Evolutionary conservation across 2,888 invertebrate species (phyloP), one percentile per base, ranked within the genome.

Genomic region (Sialis lutaria): DNA sequence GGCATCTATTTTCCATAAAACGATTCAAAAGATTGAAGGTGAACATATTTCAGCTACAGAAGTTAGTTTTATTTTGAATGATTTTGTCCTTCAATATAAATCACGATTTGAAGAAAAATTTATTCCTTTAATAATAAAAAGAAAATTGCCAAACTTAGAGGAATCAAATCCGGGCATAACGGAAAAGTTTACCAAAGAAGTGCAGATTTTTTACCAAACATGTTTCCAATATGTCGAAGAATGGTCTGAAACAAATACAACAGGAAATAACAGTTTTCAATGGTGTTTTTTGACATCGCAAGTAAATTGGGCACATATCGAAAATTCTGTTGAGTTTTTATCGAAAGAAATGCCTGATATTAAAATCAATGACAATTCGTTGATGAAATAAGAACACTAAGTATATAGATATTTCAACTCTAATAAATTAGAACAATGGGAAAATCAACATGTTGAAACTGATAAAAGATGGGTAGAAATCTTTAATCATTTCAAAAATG

Each of bases 21-120:
- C n/a, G 37, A 49, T n/a, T n/a, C n/a, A n/a, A n/a, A n/a, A n/a
- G n/a, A n/a, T 49, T 46, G 50, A 54, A 50, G 48, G 45, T 42
- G 51, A 53, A 46, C 46, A 50, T 33, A 53, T 54, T 49, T 51
- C 54, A 49, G 52, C 49, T 39, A 47, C 52, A 51, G 53, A 54
- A 52, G 48, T 52, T 53, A 46, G 46, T 48, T 42, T 42, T 49
- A 49, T 53, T 42, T 51, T 50, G 47, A 51, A 49, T 44, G 50
- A 52, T 49, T 50, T 52, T 40, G 48, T 51, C 45, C 48, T 53
- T 37, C 49, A 51, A 53, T 53, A 47, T 53, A 52, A 52, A 53
- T 47, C 50, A 46, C 47, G 50, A 44, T 48, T 42, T 45, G 22
- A 51, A 45, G 48, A 50, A 47, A 46, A 50, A 41, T 48, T 39